Evolutionary conservation across 2,888 invertebrate genomes (phyloP).

Genomic region (Trimorus sp.): DNA sequence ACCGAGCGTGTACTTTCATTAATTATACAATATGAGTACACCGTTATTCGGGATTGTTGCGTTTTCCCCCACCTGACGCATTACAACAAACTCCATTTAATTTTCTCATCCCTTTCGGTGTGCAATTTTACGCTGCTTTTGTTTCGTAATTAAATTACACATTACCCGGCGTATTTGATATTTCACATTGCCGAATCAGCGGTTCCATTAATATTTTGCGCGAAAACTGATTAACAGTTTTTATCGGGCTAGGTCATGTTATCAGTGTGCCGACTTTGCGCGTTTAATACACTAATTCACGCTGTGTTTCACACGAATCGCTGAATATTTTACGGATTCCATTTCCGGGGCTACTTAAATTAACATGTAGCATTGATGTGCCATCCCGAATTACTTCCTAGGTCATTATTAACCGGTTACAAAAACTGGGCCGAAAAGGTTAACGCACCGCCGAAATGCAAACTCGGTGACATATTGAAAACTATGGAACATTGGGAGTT

Average conservation of each 20-base stretch:
- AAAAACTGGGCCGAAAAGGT: background rate
- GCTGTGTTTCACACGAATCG: background rate
- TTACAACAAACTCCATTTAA: slow-evolving; percentile 4
- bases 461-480: no score
- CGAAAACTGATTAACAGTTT: slow-evolving; percentile 8
- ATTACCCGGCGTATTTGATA: background rate
- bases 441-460: no score
- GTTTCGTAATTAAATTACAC: slow-evolving; percentile 5
- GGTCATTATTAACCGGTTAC: background rate
- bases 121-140: background rate
- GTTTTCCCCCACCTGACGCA: background rate
- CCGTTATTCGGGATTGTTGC: slow-evolving; percentile 26
- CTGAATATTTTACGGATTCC: slow-evolving; percentile 19
- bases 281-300: slow-evolving; percentile 19
- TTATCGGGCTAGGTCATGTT: slow-evolving; percentile 9
- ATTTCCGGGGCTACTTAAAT: slow-evolving; percentile 11
- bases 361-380: slow-evolving; percentile 10
- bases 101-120: slow-evolving; percentile 7
- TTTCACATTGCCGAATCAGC: slow-evolving; percentile 1
- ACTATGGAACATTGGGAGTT: no score
- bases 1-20: slow-evolving; percentile 16
- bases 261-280: slow-evolving; percentile 11
- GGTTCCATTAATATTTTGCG: slow-evolving; percentile 8
- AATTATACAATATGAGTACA: slow-evolving; percentile 32
- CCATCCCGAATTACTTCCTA: background rate